A percentile compares a stretch with the other conserved stretches of the same genome.
phyloP scores from a whole-genome alignment of 2,888 invertebrate genomes.

The Leptopilina drosophilae region DNA sequence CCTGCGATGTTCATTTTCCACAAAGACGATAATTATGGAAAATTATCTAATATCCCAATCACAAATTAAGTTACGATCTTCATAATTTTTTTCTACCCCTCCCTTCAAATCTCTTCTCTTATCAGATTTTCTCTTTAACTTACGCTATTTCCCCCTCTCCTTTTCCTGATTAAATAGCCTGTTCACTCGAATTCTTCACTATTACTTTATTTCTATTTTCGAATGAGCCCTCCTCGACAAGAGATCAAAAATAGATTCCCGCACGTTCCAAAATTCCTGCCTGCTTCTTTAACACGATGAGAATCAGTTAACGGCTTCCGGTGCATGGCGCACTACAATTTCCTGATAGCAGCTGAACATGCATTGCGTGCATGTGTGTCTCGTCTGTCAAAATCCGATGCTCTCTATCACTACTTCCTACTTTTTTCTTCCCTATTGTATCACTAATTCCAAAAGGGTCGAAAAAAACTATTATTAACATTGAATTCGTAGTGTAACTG shows the following conservation, averaged over 20 bases:
- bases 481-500: no score
- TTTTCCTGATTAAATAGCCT: conserved; percentile 42
- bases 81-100: conserved; percentile 13
- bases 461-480: no score
- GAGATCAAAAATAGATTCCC: conserved; percentile 59
- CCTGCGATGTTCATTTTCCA: not conserved
- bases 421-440: not conserved
- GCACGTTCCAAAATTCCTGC: conserved; percentile 69
- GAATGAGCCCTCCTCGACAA: conserved; percentile 65
- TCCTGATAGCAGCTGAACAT: conserved; percentile 42
- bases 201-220: conserved; percentile 72
- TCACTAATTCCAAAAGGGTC: no score
- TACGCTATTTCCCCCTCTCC: not conserved
- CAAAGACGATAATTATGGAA: conserved; percentile 52
- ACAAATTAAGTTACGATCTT: not conserved
- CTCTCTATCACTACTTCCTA: conserved; percentile 40
- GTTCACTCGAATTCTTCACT: conserved; percentile 56
- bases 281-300: conserved; percentile 57
- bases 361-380: conserved; percentile 46
- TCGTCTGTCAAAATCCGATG: conserved; percentile 50
- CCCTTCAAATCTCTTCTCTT: not conserved
- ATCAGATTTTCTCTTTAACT: not conserved
- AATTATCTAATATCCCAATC: conserved; percentile 43
- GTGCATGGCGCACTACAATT: conserved; percentile 46
- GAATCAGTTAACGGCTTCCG: conserved; percentile 49